Conservation (phyloP, 2,797 vertebrate genomes). For the Novumbra hubbsi region DNA sequence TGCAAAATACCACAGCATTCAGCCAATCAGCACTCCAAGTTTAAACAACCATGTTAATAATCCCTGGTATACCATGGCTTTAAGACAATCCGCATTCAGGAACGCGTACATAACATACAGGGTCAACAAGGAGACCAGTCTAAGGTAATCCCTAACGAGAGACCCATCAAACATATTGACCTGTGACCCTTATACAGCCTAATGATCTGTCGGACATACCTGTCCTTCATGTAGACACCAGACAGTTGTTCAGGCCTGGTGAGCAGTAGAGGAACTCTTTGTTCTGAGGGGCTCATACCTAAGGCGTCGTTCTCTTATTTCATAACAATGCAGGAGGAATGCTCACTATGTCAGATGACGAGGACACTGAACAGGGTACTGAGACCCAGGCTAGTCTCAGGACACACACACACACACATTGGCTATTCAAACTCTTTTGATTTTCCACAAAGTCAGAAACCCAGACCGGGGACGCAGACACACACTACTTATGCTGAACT, state of each 20-base stretch:
- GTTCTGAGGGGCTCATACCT: conserved; percentile 60
- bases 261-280: conserved; percentile 46
- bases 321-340: conserved; percentile 64
- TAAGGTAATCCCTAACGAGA: conserved; percentile 39
- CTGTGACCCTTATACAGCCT: conserved; percentile 31
- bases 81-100: no score
- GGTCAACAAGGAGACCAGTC: conserved; percentile 14
- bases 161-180: conserved; percentile 40
- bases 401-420: conserved; percentile 13
- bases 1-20: no score
- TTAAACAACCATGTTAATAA: no score
- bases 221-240: conserved; percentile 8
- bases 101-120: neutral
- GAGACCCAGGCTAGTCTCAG: conserved; percentile 48
- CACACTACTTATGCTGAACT: no score
- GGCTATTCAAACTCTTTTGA: no score
- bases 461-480: no score
- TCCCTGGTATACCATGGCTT: no score
- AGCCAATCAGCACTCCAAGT: no score
- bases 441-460: no score
- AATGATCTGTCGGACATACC: conserved; percentile 18
- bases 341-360: conserved; percentile 68
- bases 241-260: neutral
- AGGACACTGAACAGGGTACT: conserved; percentile 48
- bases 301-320: conserved; percentile 62